Conservation (phyloP, 2,888 invertebrate species). For the Vanessa cardui region DNA sequence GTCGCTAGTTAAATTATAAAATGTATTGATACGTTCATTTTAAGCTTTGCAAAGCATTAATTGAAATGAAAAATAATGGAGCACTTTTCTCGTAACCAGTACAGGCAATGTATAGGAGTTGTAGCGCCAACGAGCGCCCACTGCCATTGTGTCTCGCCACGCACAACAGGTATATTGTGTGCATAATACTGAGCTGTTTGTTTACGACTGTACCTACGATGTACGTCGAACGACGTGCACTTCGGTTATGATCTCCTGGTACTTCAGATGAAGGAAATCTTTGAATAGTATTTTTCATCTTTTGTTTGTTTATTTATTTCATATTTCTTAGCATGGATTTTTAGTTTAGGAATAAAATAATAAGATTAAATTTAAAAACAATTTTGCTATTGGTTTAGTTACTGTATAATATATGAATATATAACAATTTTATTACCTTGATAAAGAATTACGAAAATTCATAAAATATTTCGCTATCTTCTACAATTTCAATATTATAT, state of each 20-base stretch:
- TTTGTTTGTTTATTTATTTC: neutral
- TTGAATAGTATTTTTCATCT: slow-evolving; percentile 1
- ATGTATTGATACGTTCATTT: no score
- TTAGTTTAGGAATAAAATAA: no score
- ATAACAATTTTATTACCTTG: no score
- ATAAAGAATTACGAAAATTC: no score
- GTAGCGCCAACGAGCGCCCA: slow-evolving; percentile 39
- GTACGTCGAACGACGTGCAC: slow-evolving; percentile 27
- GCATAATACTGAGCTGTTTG: slow-evolving; percentile 22
- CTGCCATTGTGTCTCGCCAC: slow-evolving; percentile 36
- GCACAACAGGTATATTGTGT: slow-evolving; percentile 34
- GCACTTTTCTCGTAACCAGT: slow-evolving; percentile 2
- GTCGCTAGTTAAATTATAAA: no score
- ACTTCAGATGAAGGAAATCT: slow-evolving; percentile 12
- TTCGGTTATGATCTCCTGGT: slow-evolving; percentile 32
- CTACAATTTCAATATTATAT: no score
- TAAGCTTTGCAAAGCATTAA: neutral
- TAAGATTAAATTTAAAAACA: no score
- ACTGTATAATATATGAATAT: no score
- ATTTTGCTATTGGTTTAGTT: no score
- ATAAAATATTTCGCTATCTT: no score
- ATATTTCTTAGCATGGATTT: neutral
- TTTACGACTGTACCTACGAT: slow-evolving; percentile 31
- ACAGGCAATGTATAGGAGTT: slow-evolving; percentile 25
- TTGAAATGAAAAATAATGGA: neutral